Percentiles rank a stretch among this genome's conserved stretches.
These are phyloP conservation scores for Procavia capensis DNA, from an alignment of 2,113 vertebrate genomes.

Conservation along the genomic window DNA sequence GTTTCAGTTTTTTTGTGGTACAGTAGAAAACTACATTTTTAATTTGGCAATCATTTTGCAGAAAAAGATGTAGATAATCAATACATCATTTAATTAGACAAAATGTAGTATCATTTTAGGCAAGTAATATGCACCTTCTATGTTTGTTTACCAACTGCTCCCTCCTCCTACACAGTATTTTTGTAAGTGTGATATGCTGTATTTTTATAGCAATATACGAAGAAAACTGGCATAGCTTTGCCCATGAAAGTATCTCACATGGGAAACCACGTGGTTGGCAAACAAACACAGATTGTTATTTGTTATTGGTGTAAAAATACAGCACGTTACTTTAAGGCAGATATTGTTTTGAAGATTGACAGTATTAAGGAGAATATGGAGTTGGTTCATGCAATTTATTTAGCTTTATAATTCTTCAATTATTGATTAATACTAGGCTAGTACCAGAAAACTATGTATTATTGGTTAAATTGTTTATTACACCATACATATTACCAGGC, in stretches of 20 bases:
- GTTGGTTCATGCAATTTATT: background rate
- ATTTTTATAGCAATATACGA: too few relatives aligned
- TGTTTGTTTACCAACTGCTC: too few relatives aligned
- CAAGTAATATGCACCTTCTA: too few relatives aligned
- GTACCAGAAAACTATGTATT: background rate
- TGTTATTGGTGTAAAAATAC: too few relatives aligned
- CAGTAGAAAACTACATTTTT: background rate
- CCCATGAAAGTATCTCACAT: too few relatives aligned
- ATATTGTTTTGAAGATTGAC: background rate
- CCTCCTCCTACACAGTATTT: too few relatives aligned
- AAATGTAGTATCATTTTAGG: background rate
- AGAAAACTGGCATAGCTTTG: too few relatives aligned
- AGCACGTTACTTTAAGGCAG: background rate
- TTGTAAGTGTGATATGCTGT: too few relatives aligned
- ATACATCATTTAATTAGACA: background rate
- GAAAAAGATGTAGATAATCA: background rate
- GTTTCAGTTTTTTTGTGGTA: conserved; percentile 37
- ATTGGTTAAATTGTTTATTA: background rate
- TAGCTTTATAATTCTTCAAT: conserved; percentile 2
- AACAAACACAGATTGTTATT: too few relatives aligned
- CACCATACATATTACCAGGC: background rate
- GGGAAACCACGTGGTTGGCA: too few relatives aligned
- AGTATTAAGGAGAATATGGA: background rate
- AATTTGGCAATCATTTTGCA: conserved; percentile 2
- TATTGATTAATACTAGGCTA: conserved; percentile 12